These are phyloP conservation scores for Megaleporinus macrocephalus DNA, from an alignment of 2,113 vertebrate species.

Conservation along the genomic window DNA sequence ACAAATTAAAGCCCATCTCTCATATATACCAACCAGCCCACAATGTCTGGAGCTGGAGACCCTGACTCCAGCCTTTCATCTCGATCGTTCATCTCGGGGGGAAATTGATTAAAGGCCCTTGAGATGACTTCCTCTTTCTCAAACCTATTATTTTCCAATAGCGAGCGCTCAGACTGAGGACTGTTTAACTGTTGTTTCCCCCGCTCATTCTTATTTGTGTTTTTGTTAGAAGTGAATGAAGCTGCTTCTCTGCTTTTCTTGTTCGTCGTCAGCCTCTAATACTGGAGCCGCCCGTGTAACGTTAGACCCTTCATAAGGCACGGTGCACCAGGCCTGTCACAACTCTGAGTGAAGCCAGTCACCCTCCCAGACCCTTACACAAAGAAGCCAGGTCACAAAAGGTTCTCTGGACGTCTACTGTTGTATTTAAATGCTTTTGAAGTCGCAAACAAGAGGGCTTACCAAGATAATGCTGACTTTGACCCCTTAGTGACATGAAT, in stretches of 20 bases:
- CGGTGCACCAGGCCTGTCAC: slow-evolving; percentile 49
- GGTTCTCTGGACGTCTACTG: slow-evolving; percentile 52
- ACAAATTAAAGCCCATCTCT: slow-evolving; percentile 79
- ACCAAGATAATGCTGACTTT: slow-evolving; percentile 58
- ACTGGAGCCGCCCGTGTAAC: slow-evolving; percentile 73
- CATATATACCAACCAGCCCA: slow-evolving; percentile 56
- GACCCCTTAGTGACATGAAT: slow-evolving; percentile 53
- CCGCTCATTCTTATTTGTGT: slow-evolving; percentile 69
- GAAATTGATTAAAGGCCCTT: slow-evolving; percentile 80
- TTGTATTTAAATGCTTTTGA: slow-evolving; percentile 61
- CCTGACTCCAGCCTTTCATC: slow-evolving; percentile 69
- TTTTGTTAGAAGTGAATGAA: slow-evolving; percentile 69
- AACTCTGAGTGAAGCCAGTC: slow-evolving; percentile 74
- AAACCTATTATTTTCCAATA: slow-evolving; percentile 80
- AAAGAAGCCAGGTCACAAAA: slow-evolving; percentile 74
- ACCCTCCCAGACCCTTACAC: slow-evolving; percentile 78
- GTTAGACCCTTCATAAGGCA: slow-evolving; percentile 71
- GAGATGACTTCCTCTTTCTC: slow-evolving; percentile 76
- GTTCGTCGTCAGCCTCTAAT: slow-evolving; percentile 82
- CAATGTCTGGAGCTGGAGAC: slow-evolving; percentile 63
- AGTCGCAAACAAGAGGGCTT: slow-evolving; percentile 64
- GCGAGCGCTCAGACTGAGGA: slow-evolving; percentile 73
- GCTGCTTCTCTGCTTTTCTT: slow-evolving; percentile 75
- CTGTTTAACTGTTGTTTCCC: slow-evolving; percentile 76
- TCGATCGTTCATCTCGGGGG: slow-evolving; percentile 71